A percentile compares a stretch with the other conserved stretches of the same genome.
Conservation (phyloP, 2,888 invertebrate genomes). For the Thyatira batis region DNA sequence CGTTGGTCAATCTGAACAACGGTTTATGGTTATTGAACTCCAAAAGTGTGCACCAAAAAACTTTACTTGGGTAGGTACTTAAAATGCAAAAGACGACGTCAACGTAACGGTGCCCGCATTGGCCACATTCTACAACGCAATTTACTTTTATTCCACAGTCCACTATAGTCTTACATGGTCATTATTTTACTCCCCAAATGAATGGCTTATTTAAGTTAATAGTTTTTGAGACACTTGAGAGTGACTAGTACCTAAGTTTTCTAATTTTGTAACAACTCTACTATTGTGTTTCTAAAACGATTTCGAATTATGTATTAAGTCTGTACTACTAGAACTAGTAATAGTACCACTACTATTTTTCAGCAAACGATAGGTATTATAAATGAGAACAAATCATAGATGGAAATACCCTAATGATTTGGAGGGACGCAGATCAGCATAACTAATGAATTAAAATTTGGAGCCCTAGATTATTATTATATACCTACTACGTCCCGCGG, state of each 20-base stretch:
- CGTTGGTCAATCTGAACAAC: background rate
- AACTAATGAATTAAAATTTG: too few species aligned
- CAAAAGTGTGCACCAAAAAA: slow-evolving; percentile 10
- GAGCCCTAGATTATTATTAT: too few species aligned
- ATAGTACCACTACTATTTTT: too few species aligned
- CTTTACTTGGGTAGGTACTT: slow-evolving; percentile 18
- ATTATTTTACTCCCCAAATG: background rate
- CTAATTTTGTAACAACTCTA: too few species aligned
- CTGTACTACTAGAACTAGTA: background rate
- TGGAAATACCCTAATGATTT: too few species aligned
- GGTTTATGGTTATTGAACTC: slow-evolving; percentile 1
- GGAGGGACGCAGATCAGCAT: too few species aligned
- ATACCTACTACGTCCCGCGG: too few species aligned
- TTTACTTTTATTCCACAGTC: slow-evolving; percentile 14
- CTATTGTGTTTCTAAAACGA: too few species aligned
- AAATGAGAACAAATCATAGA: too few species aligned
- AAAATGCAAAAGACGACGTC: slow-evolving; percentile 24
- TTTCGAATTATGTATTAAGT: too few species aligned
- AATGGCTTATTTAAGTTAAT: background rate
- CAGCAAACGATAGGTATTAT: too few species aligned
- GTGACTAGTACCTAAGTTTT: background rate
- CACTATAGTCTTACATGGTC: background rate
- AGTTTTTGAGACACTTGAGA: background rate
- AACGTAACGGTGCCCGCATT: slow-evolving; percentile 20
- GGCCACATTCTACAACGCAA: slow-evolving; percentile 14